phyloP scores from a whole-genome alignment of 2,888 invertebrate genomes.

The Pseudococcus longispinus region DNA sequence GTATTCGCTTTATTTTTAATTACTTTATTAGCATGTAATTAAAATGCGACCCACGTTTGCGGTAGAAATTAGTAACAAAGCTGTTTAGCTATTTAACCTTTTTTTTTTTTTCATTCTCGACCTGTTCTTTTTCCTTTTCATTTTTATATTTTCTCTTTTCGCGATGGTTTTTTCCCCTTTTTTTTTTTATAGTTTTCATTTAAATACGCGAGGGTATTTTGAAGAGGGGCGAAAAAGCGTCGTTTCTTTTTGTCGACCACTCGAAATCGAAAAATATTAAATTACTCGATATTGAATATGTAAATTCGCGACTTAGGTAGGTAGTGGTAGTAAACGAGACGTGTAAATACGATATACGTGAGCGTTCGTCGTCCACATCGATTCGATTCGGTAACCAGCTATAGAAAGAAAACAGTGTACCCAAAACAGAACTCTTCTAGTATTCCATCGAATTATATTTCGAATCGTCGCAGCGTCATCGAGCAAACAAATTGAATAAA shows the following conservation, averaged over 20 bases:
- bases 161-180: neutral
- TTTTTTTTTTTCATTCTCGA: neutral
- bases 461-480: no score
- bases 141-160: neutral
- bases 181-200: neutral
- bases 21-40: constrained; percentile 31
- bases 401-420: neutral
- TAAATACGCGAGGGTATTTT: neutral
- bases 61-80: constrained; percentile 28
- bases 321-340: neutral
- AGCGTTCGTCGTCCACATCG: neutral
- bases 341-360: neutral
- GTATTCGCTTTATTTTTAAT: constrained; percentile 15
- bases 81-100: constrained; percentile 31
- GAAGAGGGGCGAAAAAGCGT: neutral
- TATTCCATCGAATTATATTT: no score
- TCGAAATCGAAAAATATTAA: neutral
- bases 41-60: constrained; percentile 30
- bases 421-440: no score
- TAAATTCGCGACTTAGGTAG: neutral
- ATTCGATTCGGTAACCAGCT: neutral
- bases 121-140: neutral
- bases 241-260: neutral
- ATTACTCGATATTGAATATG: neutral
- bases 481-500: no score